Evolutionary conservation across 1,140 invertebrate species (phyloP).

Genomic region (Steinernema khuongi): DNA sequence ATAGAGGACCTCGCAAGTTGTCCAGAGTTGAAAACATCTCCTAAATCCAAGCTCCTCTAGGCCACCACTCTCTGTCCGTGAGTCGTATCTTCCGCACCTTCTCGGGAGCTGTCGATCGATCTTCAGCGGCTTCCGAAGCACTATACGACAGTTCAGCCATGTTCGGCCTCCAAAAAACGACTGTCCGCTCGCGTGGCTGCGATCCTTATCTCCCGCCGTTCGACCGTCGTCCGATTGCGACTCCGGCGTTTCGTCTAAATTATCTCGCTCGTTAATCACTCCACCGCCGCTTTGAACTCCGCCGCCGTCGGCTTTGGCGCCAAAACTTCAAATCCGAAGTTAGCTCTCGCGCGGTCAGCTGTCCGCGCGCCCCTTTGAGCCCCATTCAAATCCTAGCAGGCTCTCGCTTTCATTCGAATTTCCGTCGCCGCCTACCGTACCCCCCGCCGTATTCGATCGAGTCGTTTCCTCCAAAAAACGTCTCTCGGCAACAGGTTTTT

Average conservation of each 20-base stretch:
- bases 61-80: no score
- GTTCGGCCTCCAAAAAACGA: neutral
- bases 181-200: neutral
- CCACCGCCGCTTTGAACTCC: neutral
- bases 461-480: conserved; percentile 13
- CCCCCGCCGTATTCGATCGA: neutral
- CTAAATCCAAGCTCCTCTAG: no score
- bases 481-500: conserved; percentile 8
- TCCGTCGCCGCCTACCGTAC: neutral
- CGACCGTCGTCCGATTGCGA: conserved; percentile 3
- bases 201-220: neutral
- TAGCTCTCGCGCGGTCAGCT: neutral
- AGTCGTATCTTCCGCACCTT: no score
- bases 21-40: no score
- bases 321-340: conserved; percentile 1
- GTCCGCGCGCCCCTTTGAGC: neutral
- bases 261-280: conserved; percentile 16
- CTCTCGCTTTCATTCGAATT: neutral
- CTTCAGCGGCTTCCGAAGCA: no score
- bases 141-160: neutral
- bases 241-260: conserved; percentile 2
- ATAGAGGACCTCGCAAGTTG: no score
- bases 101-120: no score
- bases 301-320: conserved; percentile 1
- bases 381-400: neutral